A percentile compares a stretch with the other conserved stretches of the same genome.
phyloP scores from a whole-genome alignment of 2,113 vertebrate genomes.

The Manacus vitellinus region DNA sequence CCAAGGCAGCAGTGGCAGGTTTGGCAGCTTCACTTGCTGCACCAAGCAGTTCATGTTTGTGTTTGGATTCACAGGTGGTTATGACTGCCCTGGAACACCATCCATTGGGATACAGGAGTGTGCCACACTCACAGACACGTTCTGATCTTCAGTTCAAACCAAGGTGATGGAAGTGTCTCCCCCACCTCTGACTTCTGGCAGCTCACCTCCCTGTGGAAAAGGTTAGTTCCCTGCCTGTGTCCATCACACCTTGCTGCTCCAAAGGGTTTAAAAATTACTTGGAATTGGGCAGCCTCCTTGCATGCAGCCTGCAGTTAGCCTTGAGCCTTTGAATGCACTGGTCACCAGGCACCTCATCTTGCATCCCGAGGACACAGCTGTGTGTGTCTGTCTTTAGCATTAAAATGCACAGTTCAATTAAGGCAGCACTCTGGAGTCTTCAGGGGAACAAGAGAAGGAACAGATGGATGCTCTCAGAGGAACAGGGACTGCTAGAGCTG shows the following conservation, averaged over 20 bases:
- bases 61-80: neutral
- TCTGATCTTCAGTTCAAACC: neutral
- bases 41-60: neutral
- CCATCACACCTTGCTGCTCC: neutral
- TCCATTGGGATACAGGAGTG: neutral
- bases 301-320: neutral
- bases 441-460: neutral
- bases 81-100: neutral
- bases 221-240: neutral
- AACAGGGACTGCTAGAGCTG: neutral
- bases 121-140: neutral
- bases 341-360: neutral
- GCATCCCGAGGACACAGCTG: neutral
- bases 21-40: neutral
- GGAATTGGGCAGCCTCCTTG: neutral
- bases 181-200: neutral
- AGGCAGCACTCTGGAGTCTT: neutral
- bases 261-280: neutral
- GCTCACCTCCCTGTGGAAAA: neutral
- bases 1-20: neutral
- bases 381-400: neutral
- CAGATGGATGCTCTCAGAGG: neutral
- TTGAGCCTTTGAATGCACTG: neutral
- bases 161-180: neutral
- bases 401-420: neutral